Base-by-base conservation (phyloP, 1,140 invertebrate species). In the Zaprionus capensis region DNA sequence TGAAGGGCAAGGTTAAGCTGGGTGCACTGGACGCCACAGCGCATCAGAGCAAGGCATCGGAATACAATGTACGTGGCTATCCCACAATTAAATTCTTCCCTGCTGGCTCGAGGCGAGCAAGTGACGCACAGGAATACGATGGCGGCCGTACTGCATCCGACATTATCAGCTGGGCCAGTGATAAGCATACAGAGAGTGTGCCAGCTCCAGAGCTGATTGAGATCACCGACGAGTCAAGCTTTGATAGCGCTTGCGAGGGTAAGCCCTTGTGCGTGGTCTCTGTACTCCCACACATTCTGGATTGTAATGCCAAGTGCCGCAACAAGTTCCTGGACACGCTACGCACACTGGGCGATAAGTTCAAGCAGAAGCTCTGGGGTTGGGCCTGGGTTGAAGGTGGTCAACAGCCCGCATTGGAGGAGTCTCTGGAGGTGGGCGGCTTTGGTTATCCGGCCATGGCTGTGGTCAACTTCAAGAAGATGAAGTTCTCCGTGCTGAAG, bases 51-150 rank as follows among this genome's bases (percentile, higher is more conserved):
- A 98, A 97, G 93, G 97, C 97, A 1, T 67, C 91, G 0, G 93
- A 96, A 80, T 98, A 96, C 91, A 95, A 95, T 76, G 95, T 99
- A 38, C 95, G 96, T 82, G 99, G 99, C 0, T 99, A 98, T 94
- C 99, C 99, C 11, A 99, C 99, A 9, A 99, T 99, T 73, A 99
- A 99, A 93, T 96, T 96, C 92, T 99, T 99, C 94, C 94, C 95
- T 1, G 94, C 96, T 34, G 98, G 98, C 63, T 95, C 95, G 73
- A 98, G 98, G 92, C 94, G 95, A 65, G 91, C 93, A 0, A 95
- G 95, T 76, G 95, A 95, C 15, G 96, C 94, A 6, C 94, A 95
- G 72, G 97, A 98, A 56, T 97, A 97, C 91, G 95, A 96, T 91
- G 99, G 99, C 28, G 99, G 98, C n/a, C 94, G 99, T 65, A 98